A percentile compares a stretch with the other conserved stretches of the same genome.
phyloP scores from a whole-genome alignment of 2,888 invertebrate genomes.

The Rosalia funebris region DNA sequence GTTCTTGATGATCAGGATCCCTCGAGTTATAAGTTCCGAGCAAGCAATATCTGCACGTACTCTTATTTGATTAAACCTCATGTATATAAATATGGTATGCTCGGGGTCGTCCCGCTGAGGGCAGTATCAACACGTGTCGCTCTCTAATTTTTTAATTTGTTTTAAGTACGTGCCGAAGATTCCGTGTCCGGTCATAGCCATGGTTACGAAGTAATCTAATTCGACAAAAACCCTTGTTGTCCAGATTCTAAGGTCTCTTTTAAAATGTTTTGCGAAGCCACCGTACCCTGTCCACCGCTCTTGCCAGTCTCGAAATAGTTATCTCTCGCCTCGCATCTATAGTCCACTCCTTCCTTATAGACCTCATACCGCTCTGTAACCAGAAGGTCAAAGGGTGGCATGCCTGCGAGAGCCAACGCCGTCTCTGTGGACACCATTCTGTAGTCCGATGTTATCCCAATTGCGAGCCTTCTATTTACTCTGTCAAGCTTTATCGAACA shows the following conservation, averaged over 20 bases:
- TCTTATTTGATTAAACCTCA: not conserved
- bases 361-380: slow-evolving; percentile 1
- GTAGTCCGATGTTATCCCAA: not conserved
- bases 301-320: not conserved
- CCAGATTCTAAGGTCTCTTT: not conserved
- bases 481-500: not conserved
- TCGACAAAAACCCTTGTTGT: not conserved
- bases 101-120: not conserved
- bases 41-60: not conserved
- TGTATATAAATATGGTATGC: not conserved
- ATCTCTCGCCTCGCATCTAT: not conserved
- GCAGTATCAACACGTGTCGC: not conserved
- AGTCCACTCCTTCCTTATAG: not conserved
- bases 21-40: not conserved
- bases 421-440: not conserved
- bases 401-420: not conserved
- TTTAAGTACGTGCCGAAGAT: not conserved
- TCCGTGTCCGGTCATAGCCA: not conserved
- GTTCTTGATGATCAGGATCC: not conserved
- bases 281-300: not conserved
- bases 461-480: not conserved
- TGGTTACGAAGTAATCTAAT: too few relatives aligned
- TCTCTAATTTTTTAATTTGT: not conserved
- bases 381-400: not conserved
- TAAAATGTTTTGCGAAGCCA: not conserved